Percentiles rank a stretch among this genome's conserved stretches.
Evolutionary conservation across 2,797 vertebrate species (phyloP).

Genomic region (Enteromius unitaeniatus): DNA sequence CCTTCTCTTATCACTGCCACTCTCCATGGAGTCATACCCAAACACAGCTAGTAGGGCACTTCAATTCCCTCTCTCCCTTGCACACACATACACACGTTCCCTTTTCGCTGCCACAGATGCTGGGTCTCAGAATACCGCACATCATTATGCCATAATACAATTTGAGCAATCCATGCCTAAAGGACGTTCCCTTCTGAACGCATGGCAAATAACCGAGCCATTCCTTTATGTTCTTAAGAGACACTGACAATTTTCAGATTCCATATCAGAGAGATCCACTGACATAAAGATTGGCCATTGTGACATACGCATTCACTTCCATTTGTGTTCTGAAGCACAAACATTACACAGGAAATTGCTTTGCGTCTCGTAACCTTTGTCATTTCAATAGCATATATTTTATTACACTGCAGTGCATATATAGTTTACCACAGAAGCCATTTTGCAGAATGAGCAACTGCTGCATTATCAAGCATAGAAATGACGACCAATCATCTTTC

Average conservation of each 20-base stretch:
- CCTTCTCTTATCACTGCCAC: constrained; percentile 49
- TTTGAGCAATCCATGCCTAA: constrained; percentile 33
- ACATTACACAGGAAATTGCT: constrained; percentile 38
- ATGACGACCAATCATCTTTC: constrained; percentile 77
- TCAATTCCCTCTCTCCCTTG: background rate
- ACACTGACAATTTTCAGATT: constrained; percentile 17
- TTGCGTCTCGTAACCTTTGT: constrained; percentile 27
- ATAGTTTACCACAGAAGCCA: background rate
- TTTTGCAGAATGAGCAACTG: background rate
- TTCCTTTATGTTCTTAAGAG: constrained; percentile 31
- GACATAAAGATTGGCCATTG: constrained; percentile 41
- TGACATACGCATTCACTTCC: constrained; percentile 19
- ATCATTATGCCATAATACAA: constrained; percentile 30
- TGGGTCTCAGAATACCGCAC: constrained; percentile 26
- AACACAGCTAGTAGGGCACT: constrained; percentile 34
- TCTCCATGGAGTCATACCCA: constrained; percentile 40
- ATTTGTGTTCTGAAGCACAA: constrained; percentile 40
- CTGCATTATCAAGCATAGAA: constrained; percentile 35
- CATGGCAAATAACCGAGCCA: constrained; percentile 27
- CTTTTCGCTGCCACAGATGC: constrained; percentile 18
- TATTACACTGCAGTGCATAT: constrained; percentile 3
- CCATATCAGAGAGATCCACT: constrained; percentile 2
- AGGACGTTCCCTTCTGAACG: constrained; percentile 14
- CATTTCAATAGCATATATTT: constrained; percentile 21
- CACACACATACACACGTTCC: constrained; percentile 4